Evolutionary conservation across 2,113 vertebrate species (phyloP).

Genomic region (Sus scrofa): DNA sequence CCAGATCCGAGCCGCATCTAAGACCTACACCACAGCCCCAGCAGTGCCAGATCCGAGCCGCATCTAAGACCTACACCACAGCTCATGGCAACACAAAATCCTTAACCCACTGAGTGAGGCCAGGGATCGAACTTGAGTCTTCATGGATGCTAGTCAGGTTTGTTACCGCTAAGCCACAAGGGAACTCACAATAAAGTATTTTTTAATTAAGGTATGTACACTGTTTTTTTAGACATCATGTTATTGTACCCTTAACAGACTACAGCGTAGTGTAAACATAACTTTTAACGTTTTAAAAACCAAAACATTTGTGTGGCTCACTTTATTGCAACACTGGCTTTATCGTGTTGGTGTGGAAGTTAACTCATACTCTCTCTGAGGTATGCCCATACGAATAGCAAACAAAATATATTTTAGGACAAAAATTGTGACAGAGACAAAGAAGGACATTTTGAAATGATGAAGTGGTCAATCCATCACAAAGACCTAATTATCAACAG

Average conservation of each 20-base stretch:
- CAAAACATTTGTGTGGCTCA: background rate
- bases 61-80: no score
- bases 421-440: background rate
- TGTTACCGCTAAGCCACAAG: no score
- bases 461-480: background rate
- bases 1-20: no score
- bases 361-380: background rate
- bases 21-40: no score
- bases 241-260: background rate
- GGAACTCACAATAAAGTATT: background rate
- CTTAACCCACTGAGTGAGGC: no score
- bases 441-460: background rate
- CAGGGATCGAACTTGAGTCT: no score
- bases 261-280: background rate
- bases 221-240: background rate
- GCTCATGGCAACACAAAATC: no score
- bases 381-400: no score
- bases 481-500: background rate
- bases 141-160: no score
- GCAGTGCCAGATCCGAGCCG: no score
- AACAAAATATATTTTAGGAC: background rate
- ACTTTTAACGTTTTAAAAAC: background rate
- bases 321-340: background rate
- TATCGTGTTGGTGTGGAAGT: background rate
- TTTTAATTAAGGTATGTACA: background rate